Evolutionary conservation across 2,113 vertebrate species (phyloP).

Genomic region (Cathartes aura): DNA sequence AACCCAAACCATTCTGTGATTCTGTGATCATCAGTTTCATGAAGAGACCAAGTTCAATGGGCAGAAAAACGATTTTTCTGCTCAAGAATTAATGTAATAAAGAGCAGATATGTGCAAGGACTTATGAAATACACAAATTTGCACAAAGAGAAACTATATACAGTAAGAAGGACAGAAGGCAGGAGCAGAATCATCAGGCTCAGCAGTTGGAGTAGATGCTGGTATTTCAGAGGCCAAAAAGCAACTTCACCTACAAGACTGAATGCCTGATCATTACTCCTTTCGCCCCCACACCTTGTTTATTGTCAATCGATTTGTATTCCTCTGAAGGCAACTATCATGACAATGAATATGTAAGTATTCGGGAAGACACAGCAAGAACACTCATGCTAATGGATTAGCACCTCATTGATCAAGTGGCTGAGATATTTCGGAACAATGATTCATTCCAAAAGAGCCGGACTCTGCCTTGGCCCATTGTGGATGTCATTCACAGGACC

Average conservation of each 20-base stretch:
- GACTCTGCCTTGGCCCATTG: not conserved
- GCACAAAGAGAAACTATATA: not conserved
- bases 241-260: not conserved
- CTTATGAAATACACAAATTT: fast-evolving
- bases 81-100: not conserved
- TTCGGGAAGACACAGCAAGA: not conserved
- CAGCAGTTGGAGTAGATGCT: not conserved
- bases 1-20: too few species aligned
- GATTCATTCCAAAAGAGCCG: not conserved
- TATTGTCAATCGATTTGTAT: not conserved
- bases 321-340: not conserved
- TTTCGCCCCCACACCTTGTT: not conserved
- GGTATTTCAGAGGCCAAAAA: not conserved
- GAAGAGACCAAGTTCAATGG: not conserved
- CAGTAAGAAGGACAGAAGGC: not conserved
- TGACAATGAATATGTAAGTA: not conserved
- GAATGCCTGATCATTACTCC: not conserved
- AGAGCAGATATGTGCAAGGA: not conserved
- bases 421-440: not conserved
- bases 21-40: not conserved
- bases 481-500: not conserved
- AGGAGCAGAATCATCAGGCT: not conserved
- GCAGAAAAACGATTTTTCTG: not conserved
- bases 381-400: fast-evolving
- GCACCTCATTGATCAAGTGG: not conserved